phyloP scores from a whole-genome alignment of 2,888 invertebrate species.

The Campoplex nolae region DNA sequence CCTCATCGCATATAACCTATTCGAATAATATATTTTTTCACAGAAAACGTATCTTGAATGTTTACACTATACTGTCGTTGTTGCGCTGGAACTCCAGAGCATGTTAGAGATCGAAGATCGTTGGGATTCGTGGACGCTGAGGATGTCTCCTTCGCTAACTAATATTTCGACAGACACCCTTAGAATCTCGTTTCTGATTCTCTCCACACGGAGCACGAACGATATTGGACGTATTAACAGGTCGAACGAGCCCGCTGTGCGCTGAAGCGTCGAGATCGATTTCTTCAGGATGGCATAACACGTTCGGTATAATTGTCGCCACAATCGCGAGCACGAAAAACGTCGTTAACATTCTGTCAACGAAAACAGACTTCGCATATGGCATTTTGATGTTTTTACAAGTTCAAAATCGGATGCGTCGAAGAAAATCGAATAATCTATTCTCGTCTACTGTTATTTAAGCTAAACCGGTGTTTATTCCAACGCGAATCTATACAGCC shows the following conservation, averaged over 20 bases:
- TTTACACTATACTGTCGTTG: no score
- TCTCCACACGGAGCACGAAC: background rate
- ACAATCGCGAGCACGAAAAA: background rate
- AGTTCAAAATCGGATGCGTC: background rate
- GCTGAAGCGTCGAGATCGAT: no score
- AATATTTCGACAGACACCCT: background rate
- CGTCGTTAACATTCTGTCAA: background rate
- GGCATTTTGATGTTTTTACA: background rate
- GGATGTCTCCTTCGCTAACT: background rate
- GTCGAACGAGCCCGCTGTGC: no score
- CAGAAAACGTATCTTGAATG: background rate
- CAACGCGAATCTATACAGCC: background rate
- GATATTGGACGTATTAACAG: background rate
- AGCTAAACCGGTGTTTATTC: background rate
- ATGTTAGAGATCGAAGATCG: background rate
- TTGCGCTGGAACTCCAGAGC: no score
- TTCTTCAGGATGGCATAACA: background rate
- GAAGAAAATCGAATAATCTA: background rate
- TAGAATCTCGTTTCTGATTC: background rate
- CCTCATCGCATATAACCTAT: background rate
- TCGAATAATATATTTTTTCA: background rate
- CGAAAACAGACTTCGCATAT: background rate
- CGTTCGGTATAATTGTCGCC: background rate
- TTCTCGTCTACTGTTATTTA: background rate
- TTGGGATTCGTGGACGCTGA: background rate